Evolutionary conservation across 2,797 vertebrate genomes (phyloP).

Genomic region (Xerus rutilus): DNA sequence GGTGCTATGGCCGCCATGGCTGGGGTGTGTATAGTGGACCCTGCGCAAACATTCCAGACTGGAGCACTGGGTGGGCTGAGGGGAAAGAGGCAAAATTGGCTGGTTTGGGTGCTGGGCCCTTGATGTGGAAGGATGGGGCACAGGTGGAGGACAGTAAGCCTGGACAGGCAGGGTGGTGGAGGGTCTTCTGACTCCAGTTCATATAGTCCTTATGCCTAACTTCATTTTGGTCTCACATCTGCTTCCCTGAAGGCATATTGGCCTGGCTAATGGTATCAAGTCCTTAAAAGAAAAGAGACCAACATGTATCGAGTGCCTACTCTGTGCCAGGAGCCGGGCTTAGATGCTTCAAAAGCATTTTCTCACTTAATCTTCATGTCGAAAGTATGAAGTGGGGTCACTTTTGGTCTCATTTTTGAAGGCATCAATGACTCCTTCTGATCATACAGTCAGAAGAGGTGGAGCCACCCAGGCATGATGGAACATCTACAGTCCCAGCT

Average conservation of each 20-base stretch:
- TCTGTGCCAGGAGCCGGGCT: neutral
- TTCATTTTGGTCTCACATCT: neutral
- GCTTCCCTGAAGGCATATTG: neutral
- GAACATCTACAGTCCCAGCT: no score
- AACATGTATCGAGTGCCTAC: neutral
- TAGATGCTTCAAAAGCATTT: neutral
- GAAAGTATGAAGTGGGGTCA: neutral
- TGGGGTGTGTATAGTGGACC: neutral
- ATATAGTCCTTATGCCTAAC: neutral
- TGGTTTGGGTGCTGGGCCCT: neutral
- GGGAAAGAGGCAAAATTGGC: neutral
- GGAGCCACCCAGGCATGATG: neutral
- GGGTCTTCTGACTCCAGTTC: neutral
- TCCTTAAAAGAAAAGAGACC: neutral
- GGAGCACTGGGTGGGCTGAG: neutral
- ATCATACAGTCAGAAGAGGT: neutral
- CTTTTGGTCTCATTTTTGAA: neutral
- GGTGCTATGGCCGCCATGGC: neutral
- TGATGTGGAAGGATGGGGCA: rapidly evolving
- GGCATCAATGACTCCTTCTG: neutral
- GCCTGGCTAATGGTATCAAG: neutral
- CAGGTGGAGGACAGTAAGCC: neutral
- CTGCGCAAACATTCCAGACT: neutral
- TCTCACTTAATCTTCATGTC: neutral
- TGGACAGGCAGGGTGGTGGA: neutral